Base-by-base conservation (phyloP, 2,797 vertebrate species). In the Coreius guichenoti region DNA sequence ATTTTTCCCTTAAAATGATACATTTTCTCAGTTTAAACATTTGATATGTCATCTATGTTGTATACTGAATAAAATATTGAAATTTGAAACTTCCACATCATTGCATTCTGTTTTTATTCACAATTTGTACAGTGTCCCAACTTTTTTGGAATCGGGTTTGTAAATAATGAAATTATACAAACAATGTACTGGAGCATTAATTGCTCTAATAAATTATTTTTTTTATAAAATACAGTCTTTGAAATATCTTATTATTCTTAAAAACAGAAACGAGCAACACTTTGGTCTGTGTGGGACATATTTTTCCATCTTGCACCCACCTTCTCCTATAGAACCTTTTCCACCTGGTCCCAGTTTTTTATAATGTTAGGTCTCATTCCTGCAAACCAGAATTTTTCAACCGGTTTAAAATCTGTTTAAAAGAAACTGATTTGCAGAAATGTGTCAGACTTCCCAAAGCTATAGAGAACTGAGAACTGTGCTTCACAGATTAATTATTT, bases 341-440 rank as follows among this genome's bases (percentile, higher is more conserved):
- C 47, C 49, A 56, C 49, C 73, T 39, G 74, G 12, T n/a, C 49
- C 11, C 21, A 13, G 13, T 1, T 11, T 77, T 75, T 39, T 26
- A 77, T n/a, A 77, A 77, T 3, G 1, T 23, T 54, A 54, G 73
- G 23, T 29, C 6, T 36, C 19, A 1, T 54, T 75, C 73, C 26
- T 51, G 26, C 49, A 56, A 76, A 33, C 47, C 11, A 74, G 26
- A 31, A 51, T 76, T 36, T 76, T 8, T n/a, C n/a, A 77, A 58
- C 1, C 14, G 3, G 33, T 17, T 58, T 39, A 58, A 73, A 39
- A 54, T 72, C 23, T 51, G 29, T 36, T 77, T 16, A 58, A 77
- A 61, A 43, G 75, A 77, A 58, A 77, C 33, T 4, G 4, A 58
- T 76, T 76, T 58, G 7, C n/a, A 43, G 23, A 39, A 58, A 81